Evolutionary conservation across 1,140 invertebrate species (phyloP), one percentile per base, ranked within the genome.

Genomic region (Drosophila serrata): DNA sequence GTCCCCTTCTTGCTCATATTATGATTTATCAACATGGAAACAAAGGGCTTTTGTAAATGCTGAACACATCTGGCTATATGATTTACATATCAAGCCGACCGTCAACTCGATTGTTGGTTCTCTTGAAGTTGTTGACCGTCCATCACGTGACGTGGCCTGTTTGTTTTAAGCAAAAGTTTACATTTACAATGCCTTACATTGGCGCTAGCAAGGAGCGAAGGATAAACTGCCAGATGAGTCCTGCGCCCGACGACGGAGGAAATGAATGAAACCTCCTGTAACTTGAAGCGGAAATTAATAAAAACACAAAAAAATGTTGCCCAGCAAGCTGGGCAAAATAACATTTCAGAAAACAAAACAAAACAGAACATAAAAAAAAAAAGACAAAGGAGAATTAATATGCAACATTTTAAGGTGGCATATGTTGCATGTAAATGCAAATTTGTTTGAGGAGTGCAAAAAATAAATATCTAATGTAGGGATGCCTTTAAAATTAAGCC

Each of bases 111-210:
- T 39, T 81, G 64, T 37, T 77, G 49, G 62, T 73, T 31, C 53
- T 77, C 56, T 53, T 70, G 76, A 73, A 81, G 76, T 82, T 82
- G 79, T 82, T 82, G 81, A 85, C 64, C 77, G 81, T 84, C 81
- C 81, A 85, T 84, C 81, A 84, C 67, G 49, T 61, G 81, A 84
- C 49, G 81, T 79, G 39, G 56, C 69, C 62, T 79, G 81, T 85
- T 85, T 84, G 81, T 80, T 84, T 76, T 64, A 85, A 85, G 82
- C 81, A 76, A 84, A 84, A 84, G 51, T 82, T 84, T 80, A 45
- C 73, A 67, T 67, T n/a, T n/a, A n/a, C n/a, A n/a, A n/a, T 61
- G 24, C 49, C 35, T 53, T 53, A 53, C 49, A n/a, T 27, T n/a
- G 37, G 27, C 17, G 51, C 53, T 22, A 27, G 37, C 31, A 60